Percentiles rank a stretch among this genome's conserved stretches.
Conservation (phyloP, 2,888 invertebrate genomes). For the Zaprionus lineosus region DNA sequence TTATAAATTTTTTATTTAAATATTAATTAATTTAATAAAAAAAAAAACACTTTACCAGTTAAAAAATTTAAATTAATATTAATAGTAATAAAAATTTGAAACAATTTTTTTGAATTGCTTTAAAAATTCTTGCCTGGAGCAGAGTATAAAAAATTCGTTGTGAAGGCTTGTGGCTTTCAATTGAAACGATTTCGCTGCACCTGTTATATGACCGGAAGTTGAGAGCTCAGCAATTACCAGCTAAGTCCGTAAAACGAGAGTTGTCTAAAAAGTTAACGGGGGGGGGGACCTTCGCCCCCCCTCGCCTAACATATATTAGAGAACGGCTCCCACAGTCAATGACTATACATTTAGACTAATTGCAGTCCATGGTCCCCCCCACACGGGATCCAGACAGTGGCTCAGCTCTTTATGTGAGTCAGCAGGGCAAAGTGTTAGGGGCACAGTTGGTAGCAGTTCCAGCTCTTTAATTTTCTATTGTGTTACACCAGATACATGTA, state of each 20-base stretch:
- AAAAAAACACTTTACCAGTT: too few species aligned
- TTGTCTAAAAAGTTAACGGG: conserved; percentile 22
- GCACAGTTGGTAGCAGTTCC: background rate
- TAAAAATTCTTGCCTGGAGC: background rate
- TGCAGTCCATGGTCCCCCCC: conserved; percentile 33
- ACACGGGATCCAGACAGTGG: background rate
- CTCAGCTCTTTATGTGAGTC: conserved; percentile 44
- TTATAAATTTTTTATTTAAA: too few species aligned
- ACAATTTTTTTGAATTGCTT: too few species aligned
- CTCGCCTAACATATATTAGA: too few species aligned
- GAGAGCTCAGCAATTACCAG: conserved; percentile 53
- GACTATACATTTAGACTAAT: conserved; percentile 70
- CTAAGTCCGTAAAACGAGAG: conserved; percentile 50
- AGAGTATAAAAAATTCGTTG: background rate
- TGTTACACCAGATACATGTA: background rate
- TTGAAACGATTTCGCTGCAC: conserved; percentile 25
- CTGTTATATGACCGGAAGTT: conserved; percentile 68
- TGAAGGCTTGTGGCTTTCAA: too few species aligned
- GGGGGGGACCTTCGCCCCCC: too few species aligned
- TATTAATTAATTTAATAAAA: too few species aligned
- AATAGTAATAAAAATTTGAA: too few species aligned
- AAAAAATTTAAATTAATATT: too few species aligned
- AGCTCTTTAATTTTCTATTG: background rate
- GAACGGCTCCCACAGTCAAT: conserved; percentile 43
- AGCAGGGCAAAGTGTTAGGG: conserved; percentile 27